Evolutionary conservation across 2,797 vertebrate species (phyloP), one percentile per base, ranked within the genome.

Genomic region (Phataginus tricuspis): DNA sequence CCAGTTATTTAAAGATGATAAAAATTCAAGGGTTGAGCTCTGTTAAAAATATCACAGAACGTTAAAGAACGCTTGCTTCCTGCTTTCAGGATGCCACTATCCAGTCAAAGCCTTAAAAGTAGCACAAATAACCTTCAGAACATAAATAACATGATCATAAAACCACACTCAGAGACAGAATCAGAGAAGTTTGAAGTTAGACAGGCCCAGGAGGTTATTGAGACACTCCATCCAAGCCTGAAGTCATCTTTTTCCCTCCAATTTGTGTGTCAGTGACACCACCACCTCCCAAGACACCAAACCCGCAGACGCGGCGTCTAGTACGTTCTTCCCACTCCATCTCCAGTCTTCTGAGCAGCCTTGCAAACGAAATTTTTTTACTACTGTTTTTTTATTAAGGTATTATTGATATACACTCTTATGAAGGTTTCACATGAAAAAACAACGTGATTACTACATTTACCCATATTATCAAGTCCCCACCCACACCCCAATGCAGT

Each of bases 141-240:
- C 77, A 82, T 72, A 64, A 93, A 88, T 74, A 15, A 66, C 66
- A 39, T 5, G 37, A 45, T 85, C 82, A 42, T 75, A 78, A 95
- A 96, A 61, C 94, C 96, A 93, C 74, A 63, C 74, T 69, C 0
- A 15, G 92, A 90, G 87, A 90, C 75, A 78, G 86, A 87, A 31
- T 90, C 85, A 69, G 93, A 84, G 68, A 82, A 37, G 39, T 55
- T 51, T 93, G 85, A 93, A 61, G 95, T 19, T 18, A 23, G 86
- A 85, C 86, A 79, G 68, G 71, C 89, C 94, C 16, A 0, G 45
- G 68, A 69, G 87, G n/a, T 69, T 71, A 25, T 51, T 29, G 34
- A 29, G 92, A 90, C 80, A 72, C 71, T 91, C 34, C 25, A 3
- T 92, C 94, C 95, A 93, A 95, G 75, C 88, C 90, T 93, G 83